These are phyloP conservation scores for Chiroxiphia lanceolata DNA, from an alignment of 2,797 vertebrate genomes.

Conservation along the genomic window DNA sequence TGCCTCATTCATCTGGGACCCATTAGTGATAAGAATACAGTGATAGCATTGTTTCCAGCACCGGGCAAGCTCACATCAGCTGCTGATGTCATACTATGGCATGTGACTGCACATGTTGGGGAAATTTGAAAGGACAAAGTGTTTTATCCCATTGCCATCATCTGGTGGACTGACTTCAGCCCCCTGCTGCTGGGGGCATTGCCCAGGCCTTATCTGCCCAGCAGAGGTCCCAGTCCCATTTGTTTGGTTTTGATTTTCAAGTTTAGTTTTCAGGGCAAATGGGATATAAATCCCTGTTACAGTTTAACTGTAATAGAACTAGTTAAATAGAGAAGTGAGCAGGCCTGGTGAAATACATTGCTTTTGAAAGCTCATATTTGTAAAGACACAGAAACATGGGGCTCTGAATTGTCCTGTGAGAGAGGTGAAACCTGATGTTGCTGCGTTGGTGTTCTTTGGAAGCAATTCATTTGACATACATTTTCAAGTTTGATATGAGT, in stretches of 20 bases:
- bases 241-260: neutral
- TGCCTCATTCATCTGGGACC: neutral
- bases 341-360: neutral
- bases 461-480: neutral
- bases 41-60: constrained; percentile 7
- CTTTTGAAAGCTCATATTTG: neutral
- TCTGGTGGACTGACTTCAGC: neutral
- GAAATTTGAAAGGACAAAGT: neutral
- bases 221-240: neutral
- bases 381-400: neutral
- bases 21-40: neutral
- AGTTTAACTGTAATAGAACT: neutral
- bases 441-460: neutral
- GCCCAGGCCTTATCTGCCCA: neutral
- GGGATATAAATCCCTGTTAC: neutral
- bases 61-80: neutral
- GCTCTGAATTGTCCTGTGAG: neutral
- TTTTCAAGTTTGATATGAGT: neutral
- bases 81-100: neutral
- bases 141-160: neutral
- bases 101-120: neutral
- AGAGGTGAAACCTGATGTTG: neutral
- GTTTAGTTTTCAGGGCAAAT: neutral
- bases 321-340: neutral
- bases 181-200: neutral